A percentile compares a stretch with the other conserved stretches of the same genome.
These are phyloP conservation scores for Rousettus leschenaultii DNA, from an alignment of 2,113 vertebrate species.

Conservation along the genomic window DNA sequence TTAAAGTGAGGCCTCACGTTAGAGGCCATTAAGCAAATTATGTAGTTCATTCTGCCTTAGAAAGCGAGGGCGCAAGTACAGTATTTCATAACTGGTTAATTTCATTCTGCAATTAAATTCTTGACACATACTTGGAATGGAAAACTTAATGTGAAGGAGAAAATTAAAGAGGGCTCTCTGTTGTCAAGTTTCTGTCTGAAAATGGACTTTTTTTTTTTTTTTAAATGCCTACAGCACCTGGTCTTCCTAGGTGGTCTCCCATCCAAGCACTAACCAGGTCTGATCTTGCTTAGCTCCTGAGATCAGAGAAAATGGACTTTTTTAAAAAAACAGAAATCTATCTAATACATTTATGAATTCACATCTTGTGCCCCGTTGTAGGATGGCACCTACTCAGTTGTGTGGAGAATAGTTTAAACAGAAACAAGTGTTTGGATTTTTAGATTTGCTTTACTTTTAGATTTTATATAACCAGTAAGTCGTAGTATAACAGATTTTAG, in stretches of 20 bases:
- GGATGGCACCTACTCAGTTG: slow-evolving; percentile 25
- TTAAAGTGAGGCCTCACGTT: slow-evolving; percentile 84
- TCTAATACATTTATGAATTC: slow-evolving; percentile 63
- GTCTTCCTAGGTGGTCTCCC: too few species aligned
- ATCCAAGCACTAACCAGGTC: too few species aligned
- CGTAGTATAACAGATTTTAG: not conserved
- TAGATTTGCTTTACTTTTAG: not conserved
- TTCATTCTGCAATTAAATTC: slow-evolving; percentile 85
- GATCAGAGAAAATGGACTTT: not conserved
- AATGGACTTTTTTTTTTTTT: not conserved
- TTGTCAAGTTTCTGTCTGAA: slow-evolving; percentile 64
- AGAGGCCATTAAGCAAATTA: slow-evolving; percentile 86
- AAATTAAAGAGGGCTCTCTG: slow-evolving; percentile 73
- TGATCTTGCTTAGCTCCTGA: too few species aligned
- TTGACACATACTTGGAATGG: slow-evolving; percentile 80
- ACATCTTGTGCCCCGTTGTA: slow-evolving; percentile 40
- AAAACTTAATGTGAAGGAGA: slow-evolving; percentile 77
- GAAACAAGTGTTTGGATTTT: not conserved
- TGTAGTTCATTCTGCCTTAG: slow-evolving; percentile 78
- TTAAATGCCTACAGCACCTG: too few species aligned
- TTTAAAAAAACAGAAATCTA: slow-evolving; percentile 27
- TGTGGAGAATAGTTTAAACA: slow-evolving; percentile 18
- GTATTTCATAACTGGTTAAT: slow-evolving; percentile 85
- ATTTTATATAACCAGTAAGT: not conserved
- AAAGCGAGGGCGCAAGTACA: slow-evolving; percentile 76